Base-by-base conservation (phyloP, 2,888 invertebrate species). In the Cosmia trapezina region DNA sequence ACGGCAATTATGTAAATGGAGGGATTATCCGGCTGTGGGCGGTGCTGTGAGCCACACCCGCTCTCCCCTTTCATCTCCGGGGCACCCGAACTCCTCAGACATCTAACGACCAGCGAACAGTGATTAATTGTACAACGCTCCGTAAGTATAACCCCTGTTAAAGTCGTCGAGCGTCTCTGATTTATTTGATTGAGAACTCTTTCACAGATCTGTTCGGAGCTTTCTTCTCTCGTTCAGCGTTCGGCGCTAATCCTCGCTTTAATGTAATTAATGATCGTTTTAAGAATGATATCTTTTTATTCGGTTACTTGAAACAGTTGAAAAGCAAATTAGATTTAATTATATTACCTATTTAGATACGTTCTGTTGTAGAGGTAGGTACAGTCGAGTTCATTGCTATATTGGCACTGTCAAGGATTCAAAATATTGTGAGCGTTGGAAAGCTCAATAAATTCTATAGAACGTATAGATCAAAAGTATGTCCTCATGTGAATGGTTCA, bases 1-100 rank as follows among this genome's bases (percentile, higher is more conserved):
- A 94, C 94, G 93, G 94, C 96, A 96, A 96, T 96, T 96, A 96
- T 96, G 96, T 96, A 96, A 96, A 96, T 96, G 95, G 96, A 91
- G 91, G 95, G 96, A 96, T 96, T 96, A 96, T 94, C 94, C 92
- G 88, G 89, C 89, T 91, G 93, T 93, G 93, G 95, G 95, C 94
- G 95, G 94, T 88, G 93, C 93, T 91, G 89, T 86, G 91, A 90
- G 93, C 93, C 94, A 93, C 94, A 91, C 94, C 94, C 93, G 89
- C 88, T 89, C 91, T 91, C 93, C 92, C 94, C 94, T 93, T 93
- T 92, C 93, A 89, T 92, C 94, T 91, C 92, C 84, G 85, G 91
- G 91, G 91, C 88, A 90, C 88, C 89, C 86, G 82, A 89, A 91
- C 91, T 92, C 89, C 91, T 93, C 90, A 91, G 91, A 91, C 93